Percentiles rank a stretch among this genome's conserved stretches.
These are phyloP conservation scores for Oceanites oceanicus DNA, from an alignment of 2,113 vertebrate species.

Conservation along the genomic window DNA sequence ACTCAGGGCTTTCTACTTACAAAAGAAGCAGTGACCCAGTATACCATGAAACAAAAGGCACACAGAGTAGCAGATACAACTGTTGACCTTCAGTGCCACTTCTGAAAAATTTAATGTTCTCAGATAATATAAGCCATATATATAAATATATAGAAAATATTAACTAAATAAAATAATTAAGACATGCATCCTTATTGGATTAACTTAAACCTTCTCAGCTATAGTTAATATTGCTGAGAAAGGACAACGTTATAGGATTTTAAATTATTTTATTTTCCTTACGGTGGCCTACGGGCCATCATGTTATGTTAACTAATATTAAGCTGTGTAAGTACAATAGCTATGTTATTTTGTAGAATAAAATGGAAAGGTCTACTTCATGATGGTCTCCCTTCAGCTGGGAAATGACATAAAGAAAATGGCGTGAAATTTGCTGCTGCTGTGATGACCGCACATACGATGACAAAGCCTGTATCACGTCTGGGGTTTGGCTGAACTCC, in stretches of 20 bases:
- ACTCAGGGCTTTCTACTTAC: not conserved
- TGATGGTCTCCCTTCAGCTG: not conserved
- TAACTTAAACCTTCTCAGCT: not conserved
- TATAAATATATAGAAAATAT: not conserved
- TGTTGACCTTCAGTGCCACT: not conserved
- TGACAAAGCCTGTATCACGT: not conserved
- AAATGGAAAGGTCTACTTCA: not conserved
- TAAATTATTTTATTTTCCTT: not conserved
- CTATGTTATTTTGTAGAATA: not conserved
- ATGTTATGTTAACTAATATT: not conserved
- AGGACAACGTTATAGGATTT: not conserved
- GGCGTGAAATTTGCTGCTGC: not conserved
- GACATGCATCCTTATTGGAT: not conserved
- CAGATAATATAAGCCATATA: not conserved
- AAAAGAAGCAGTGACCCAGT: not conserved
- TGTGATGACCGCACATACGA: not conserved
- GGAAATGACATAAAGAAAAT: not conserved
- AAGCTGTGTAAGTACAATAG: not conserved
- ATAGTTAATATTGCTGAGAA: not conserved
- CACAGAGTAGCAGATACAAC: not conserved
- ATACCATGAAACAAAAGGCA: not conserved
- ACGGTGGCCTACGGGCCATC: fast-evolving
- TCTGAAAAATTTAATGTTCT: not conserved
- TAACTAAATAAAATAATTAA: not conserved
- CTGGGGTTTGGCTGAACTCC: not conserved